A percentile compares a stretch with the other conserved stretches of the same genome.
Conservation (phyloP, 2,888 invertebrate species). For the Sarcophaga rosellei region DNA sequence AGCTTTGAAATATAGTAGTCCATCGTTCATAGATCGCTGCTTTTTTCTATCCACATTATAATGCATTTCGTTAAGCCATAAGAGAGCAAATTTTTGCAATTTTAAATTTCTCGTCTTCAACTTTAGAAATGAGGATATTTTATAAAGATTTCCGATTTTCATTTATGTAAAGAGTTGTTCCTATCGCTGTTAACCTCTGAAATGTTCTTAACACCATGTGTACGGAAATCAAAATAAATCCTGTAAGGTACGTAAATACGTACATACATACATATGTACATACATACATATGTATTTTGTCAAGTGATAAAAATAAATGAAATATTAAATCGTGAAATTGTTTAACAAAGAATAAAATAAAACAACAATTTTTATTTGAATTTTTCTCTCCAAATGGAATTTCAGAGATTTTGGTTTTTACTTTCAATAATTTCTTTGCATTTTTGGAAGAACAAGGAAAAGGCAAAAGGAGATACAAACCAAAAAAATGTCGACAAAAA, state of each 20-base stretch:
- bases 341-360: constrained; percentile 53
- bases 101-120: too few species aligned
- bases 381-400: too few species aligned
- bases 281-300: too few species aligned
- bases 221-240: not conserved
- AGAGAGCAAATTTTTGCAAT: too few species aligned
- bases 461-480: not conserved
- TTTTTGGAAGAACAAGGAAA: constrained; percentile 18
- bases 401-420: not conserved
- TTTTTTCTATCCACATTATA: too few species aligned
- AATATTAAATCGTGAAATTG: constrained; percentile 60
- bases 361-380: constrained; percentile 24
- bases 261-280: too few species aligned
- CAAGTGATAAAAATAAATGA: constrained; percentile 58
- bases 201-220: not conserved
- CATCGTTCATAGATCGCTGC: too few species aligned
- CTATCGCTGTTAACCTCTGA: not conserved
- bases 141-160: too few species aligned
- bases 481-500: not conserved
- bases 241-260: not conserved
- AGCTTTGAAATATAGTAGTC: too few species aligned
- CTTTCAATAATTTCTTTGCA: constrained; percentile 47
- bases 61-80: too few species aligned
- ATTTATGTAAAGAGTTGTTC: too few species aligned
- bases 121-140: too few species aligned